Conservation (phyloP, 2,113 vertebrate genomes). For the Camelus bactrianus region DNA sequence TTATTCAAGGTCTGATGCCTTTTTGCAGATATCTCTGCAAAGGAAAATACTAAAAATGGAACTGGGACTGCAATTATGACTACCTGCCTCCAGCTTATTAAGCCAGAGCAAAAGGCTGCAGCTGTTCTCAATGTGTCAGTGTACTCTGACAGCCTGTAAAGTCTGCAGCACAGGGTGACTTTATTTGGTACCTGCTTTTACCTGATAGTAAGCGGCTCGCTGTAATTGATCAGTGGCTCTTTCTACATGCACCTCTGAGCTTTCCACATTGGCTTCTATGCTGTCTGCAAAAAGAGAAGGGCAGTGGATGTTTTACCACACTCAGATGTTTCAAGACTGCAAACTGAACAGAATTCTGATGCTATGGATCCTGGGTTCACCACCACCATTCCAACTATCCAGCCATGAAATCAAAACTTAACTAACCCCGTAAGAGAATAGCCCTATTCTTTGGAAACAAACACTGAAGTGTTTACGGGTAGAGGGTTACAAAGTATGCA, state of each 20-base stretch:
- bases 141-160: neutral
- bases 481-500: neutral
- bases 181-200: conserved; percentile 78
- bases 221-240: conserved; percentile 95
- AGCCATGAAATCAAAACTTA: conserved; percentile 43
- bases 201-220: conserved; percentile 96
- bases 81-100: conserved; percentile 36
- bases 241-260: conserved; percentile 96
- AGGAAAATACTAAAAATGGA: conserved; percentile 52
- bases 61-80: neutral
- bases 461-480: neutral
- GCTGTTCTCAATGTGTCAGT: neutral
- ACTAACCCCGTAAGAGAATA: conserved; percentile 37
- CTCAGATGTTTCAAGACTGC: conserved; percentile 13
- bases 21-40: conserved; percentile 47
- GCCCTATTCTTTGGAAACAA: conserved; percentile 42
- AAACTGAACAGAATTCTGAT: neutral
- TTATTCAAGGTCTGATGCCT: conserved; percentile 25
- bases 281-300: conserved; percentile 90
- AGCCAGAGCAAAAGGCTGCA: neutral
- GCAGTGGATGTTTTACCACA: conserved; percentile 21
- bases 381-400: neutral
- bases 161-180: neutral
- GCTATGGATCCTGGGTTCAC: neutral
- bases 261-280: conserved; percentile 98